A percentile compares a stretch with the other conserved stretches of the same genome.
phyloP scores from a whole-genome alignment of 2,113 vertebrate genomes.

The Myrmecophaga tridactyla region DNA sequence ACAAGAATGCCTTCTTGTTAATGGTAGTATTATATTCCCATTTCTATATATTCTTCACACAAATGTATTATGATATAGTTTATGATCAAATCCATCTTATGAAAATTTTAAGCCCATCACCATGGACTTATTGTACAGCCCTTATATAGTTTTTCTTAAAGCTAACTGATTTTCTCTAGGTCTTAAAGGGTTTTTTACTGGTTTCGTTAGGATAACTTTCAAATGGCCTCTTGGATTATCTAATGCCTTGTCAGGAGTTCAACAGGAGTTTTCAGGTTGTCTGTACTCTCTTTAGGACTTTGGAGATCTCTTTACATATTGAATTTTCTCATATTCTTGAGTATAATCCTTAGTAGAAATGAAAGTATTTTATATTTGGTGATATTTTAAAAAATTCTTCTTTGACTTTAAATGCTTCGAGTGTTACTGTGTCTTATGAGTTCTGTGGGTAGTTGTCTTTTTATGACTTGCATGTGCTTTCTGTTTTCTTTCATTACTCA shows the following conservation, averaged over 20 bases:
- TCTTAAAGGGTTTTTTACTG: constrained; percentile 44
- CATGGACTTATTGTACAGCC: neutral
- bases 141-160: neutral
- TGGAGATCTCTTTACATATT: neutral
- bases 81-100: neutral
- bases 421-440: neutral
- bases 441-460: constrained; percentile 12
- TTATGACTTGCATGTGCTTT: neutral
- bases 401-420: constrained; percentile 44
- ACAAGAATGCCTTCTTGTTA: neutral
- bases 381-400: neutral
- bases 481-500: neutral
- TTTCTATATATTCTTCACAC: constrained; percentile 1
- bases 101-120: neutral
- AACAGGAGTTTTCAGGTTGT: constrained; percentile 45
- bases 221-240: constrained; percentile 37
- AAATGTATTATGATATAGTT: constrained; percentile 15
- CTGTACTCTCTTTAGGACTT: constrained; percentile 51
- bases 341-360: constrained; percentile 28
- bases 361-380: constrained; percentile 46
- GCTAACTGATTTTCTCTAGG: constrained; percentile 21
- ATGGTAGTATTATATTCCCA: constrained; percentile 6
- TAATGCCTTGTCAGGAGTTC: constrained; percentile 56
- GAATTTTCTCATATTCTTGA: constrained; percentile 47
- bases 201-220: constrained; percentile 39